Base-by-base conservation (phyloP, 1,140 invertebrate genomes). In the Drosophila chauvacae region DNA sequence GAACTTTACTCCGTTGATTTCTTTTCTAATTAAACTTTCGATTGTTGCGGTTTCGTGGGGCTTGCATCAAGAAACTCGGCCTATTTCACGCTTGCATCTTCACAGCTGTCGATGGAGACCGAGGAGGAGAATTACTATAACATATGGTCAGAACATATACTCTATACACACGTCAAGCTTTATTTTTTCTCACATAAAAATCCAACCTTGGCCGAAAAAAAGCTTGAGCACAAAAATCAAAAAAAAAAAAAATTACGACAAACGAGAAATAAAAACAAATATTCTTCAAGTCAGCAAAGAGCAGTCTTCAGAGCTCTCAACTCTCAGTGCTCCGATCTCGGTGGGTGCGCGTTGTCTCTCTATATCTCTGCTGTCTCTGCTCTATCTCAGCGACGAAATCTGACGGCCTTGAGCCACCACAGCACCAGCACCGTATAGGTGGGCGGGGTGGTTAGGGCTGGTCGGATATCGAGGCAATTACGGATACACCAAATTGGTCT, bases 181-280 rank as follows among this genome's bases (percentile, higher is more conserved):
- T 80, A 70, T 70, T 77, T 69, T 56, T 78, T 69, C 39, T 78
- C 57, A 60, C 74, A 78, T 71, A 80, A 65, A 78, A 80, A 81
- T 62, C 77, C 69, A 81, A 85, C 85, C 85, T 88, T 88, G 85
- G 85, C 85, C 85, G 78, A 90, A 72, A 85, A 72, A 69, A 68
- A 66, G 41, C 28, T 55, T 55, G 51, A 55, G 33, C 51, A 56
- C 50, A n/a, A 37, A 56, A 73, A 53, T 56, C 53, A 42, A 20
- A 20, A 26, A 30, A 35, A 47, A 6, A 3, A 23, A 23, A 35
- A 66, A 5, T 5, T n/a, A 30, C 35, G 44, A 7, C 2, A n/a
- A 41, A n/a, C 14, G 14, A n/a, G 6, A 42, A 66, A 63, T 35
- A 45, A 57, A 72, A 73, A 79, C 50, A 44, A 45, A 71, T 23